A percentile compares a stretch with the other conserved stretches of the same genome.
Evolutionary conservation across 1,140 invertebrate genomes (phyloP).

Genomic region (Pogonomyrmex californicus): DNA sequence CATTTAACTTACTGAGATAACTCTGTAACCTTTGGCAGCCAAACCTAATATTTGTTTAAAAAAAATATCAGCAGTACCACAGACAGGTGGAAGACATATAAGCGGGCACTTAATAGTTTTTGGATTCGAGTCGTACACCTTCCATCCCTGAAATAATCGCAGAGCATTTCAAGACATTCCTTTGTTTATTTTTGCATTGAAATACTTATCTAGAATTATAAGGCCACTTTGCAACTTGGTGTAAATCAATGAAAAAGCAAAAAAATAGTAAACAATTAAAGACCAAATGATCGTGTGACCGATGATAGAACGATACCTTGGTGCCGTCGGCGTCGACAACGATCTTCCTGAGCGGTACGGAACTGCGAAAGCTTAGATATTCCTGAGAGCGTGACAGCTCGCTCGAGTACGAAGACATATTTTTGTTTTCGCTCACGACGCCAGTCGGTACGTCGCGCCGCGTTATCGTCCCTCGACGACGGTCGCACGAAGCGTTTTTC

Average conservation of each 20-base stretch:
- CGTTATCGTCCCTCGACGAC: constrained; percentile 30
- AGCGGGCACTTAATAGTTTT: constrained; percentile 93
- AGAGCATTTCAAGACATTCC: neutral
- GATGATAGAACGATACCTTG: constrained; percentile 88
- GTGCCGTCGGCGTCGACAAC: constrained; percentile 92
- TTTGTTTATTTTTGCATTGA: neutral
- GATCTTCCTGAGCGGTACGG: constrained; percentile 93
- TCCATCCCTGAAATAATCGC: constrained; percentile 91
- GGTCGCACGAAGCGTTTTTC: neutral
- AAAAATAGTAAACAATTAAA: neutral
- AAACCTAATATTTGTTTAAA: constrained; percentile 94
- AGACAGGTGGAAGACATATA: constrained; percentile 95
- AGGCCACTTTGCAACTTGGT: neutral
- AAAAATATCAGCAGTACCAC: constrained; percentile 96
- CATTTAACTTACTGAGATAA: constrained; percentile 90
- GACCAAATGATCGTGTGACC: neutral
- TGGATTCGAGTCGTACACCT: constrained; percentile 95
- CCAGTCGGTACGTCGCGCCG: neutral
- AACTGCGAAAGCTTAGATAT: constrained; percentile 95
- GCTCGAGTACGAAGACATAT: constrained; percentile 89
- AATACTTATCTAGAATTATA: neutral
- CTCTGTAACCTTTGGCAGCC: constrained; percentile 92
- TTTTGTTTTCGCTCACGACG: constrained; percentile 20
- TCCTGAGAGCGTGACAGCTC: constrained; percentile 92
- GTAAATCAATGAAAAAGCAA: neutral